Conservation (phyloP, 2,797 vertebrate species). For the Iguana delicatissima region DNA sequence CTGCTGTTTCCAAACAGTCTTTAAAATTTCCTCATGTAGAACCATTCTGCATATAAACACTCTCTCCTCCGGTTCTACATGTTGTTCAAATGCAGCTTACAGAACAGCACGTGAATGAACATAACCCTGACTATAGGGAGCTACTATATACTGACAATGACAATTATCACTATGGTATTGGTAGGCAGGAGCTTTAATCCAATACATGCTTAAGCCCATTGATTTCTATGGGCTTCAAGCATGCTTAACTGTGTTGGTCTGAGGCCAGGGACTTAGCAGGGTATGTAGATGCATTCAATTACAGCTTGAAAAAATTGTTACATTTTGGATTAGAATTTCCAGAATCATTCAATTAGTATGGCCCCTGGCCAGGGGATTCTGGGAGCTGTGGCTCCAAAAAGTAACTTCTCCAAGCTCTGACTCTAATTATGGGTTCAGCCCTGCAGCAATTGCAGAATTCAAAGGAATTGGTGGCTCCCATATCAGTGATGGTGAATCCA, state of each 20-base stretch:
- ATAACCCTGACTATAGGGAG: not conserved
- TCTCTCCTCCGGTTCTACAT: not conserved
- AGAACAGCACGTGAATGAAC: not conserved
- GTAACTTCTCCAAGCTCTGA: no score
- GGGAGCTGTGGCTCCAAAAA: no score
- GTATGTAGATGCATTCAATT: not conserved
- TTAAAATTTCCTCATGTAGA: not conserved
- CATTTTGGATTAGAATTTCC: no score
- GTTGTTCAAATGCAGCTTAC: not conserved
- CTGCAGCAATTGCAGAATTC: not conserved
- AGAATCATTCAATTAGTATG: no score
- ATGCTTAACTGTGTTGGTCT: not conserved
- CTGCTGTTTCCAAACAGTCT: not conserved
- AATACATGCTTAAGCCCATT: no score
- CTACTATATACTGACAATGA: not conserved
- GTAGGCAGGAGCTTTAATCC: not conserved
- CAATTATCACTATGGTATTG: not conserved
- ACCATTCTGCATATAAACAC: not conserved
- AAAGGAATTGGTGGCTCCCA: not conserved
- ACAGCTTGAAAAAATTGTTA: no score
- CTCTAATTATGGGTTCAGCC: not conserved
- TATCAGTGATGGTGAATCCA: no score
- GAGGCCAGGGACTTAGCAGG: not conserved
- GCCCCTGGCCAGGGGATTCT: no score
- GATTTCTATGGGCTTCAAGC: not conserved